These are phyloP conservation scores for Adelognathus sp. DNA, from an alignment of 2,888 invertebrate species.

Conservation along the genomic window DNA sequence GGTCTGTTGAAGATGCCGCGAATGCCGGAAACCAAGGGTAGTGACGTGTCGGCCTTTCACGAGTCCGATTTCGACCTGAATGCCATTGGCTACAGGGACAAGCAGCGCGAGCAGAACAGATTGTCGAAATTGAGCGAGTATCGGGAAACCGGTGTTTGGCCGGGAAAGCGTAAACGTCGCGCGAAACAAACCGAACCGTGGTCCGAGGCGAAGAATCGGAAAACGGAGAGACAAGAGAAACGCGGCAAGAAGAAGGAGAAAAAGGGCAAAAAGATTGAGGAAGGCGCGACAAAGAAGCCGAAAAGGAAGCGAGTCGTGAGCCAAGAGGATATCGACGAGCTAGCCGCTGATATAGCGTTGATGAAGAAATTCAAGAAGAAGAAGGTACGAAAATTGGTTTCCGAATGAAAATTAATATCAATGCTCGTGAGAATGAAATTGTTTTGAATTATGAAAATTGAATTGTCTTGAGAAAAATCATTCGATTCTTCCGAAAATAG, in stretches of 20 bases:
- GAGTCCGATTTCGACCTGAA: slow-evolving; percentile 87
- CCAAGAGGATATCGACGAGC: slow-evolving; percentile 89
- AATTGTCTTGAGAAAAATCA: background rate
- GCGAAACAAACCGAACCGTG: slow-evolving; percentile 87
- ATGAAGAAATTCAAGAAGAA: slow-evolving; percentile 94
- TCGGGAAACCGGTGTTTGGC: slow-evolving; percentile 90
- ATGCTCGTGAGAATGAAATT: too few species aligned
- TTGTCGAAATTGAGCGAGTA: slow-evolving; percentile 87
- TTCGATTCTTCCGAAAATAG: slow-evolving; percentile 20
- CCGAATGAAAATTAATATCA: too few species aligned
- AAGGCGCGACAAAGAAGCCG: slow-evolving; percentile 69
- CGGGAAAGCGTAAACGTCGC: slow-evolving; percentile 84
- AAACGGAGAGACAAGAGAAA: slow-evolving; percentile 85
- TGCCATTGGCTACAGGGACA: slow-evolving; percentile 90
- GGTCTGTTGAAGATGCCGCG: slow-evolving; percentile 95
- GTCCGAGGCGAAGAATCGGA: slow-evolving; percentile 89
- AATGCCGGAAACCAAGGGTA: slow-evolving; percentile 96
- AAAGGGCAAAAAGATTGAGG: slow-evolving; percentile 82
- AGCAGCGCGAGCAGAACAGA: slow-evolving; percentile 88
- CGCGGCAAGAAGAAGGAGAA: slow-evolving; percentile 85
- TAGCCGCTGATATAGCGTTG: slow-evolving; percentile 90
- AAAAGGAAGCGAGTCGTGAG: slow-evolving; percentile 84
- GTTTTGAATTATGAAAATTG: too few species aligned
- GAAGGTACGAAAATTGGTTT: too few species aligned
- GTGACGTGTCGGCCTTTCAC: slow-evolving; percentile 83